Evolutionary conservation across 2,797 vertebrate genomes (phyloP).

Genomic region (Hipposideros larvatus): DNA sequence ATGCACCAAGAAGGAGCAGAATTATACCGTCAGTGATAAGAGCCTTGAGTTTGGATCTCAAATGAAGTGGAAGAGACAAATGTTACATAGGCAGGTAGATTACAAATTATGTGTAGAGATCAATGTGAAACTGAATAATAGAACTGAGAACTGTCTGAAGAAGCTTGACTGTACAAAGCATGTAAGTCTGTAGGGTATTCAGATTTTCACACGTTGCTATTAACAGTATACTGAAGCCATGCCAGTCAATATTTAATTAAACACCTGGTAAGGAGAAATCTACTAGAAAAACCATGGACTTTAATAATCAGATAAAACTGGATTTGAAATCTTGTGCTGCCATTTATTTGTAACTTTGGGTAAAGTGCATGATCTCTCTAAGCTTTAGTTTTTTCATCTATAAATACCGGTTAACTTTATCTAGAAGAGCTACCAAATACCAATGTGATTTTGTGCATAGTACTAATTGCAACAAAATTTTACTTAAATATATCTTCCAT

Average conservation of each 20-base stretch:
- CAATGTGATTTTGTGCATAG: not conserved
- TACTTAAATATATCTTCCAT: not conserved
- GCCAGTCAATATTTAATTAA: not conserved
- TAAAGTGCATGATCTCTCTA: not conserved
- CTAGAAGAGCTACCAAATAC: not conserved
- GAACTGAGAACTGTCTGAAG: not conserved
- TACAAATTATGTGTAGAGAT: not conserved
- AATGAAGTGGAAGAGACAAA: not conserved
- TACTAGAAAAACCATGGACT: not conserved
- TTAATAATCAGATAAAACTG: not conserved
- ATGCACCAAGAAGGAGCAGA: not conserved
- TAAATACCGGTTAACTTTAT: not conserved
- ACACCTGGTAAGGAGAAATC: not conserved
- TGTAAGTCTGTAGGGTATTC: not conserved
- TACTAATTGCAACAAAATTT: not conserved
- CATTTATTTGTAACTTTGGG: not conserved
- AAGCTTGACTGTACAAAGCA: not conserved
- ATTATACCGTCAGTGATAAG: accelerated
- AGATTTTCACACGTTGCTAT: not conserved
- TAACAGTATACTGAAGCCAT: not conserved
- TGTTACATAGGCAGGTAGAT: not conserved
- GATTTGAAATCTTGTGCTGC: not conserved
- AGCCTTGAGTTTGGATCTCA: not conserved
- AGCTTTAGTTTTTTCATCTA: not conserved
- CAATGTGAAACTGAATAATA: not conserved